Percentiles rank a stretch among this genome's conserved stretches.
These are phyloP conservation scores for Eilema griseolum DNA, from an alignment of 2,888 invertebrate species.

Conservation along the genomic window DNA sequence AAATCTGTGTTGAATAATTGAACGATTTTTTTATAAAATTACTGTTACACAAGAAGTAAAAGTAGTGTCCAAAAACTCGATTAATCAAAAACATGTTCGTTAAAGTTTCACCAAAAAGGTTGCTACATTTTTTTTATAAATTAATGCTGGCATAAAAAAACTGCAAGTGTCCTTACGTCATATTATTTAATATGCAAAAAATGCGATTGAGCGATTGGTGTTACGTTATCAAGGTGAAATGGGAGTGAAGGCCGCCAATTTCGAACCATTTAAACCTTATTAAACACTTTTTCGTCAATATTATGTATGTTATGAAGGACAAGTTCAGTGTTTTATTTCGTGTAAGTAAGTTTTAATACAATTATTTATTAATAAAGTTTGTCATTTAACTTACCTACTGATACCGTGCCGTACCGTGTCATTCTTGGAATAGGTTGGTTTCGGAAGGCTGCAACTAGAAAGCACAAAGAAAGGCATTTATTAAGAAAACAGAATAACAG, in stretches of 20 bases:
- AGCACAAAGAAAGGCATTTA: too few species aligned
- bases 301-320: constrained; percentile 26
- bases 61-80: constrained; percentile 19
- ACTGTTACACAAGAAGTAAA: constrained; percentile 29
- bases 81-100: constrained; percentile 14
- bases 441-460: too few species aligned
- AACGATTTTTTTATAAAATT: background rate
- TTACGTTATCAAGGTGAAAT: constrained; percentile 50
- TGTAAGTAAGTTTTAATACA: too few species aligned
- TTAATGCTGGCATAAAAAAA: constrained; percentile 22
- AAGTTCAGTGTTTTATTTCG: background rate
- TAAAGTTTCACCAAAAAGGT: constrained; percentile 23
- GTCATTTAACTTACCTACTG: too few species aligned
- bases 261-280: constrained; percentile 27
- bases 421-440: too few species aligned
- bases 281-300: constrained; percentile 24
- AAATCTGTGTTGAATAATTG: background rate
- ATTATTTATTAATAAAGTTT: background rate
- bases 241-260: constrained; percentile 24
- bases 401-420: too few species aligned
- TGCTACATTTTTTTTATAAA: constrained; percentile 39
- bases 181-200: constrained; percentile 18
- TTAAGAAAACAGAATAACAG: too few species aligned
- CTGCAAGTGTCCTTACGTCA: constrained; percentile 44
- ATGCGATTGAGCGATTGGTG: constrained; percentile 45